phyloP scores from a whole-genome alignment of 2,888 invertebrate genomes.

The Polydrusus tereticollis region DNA sequence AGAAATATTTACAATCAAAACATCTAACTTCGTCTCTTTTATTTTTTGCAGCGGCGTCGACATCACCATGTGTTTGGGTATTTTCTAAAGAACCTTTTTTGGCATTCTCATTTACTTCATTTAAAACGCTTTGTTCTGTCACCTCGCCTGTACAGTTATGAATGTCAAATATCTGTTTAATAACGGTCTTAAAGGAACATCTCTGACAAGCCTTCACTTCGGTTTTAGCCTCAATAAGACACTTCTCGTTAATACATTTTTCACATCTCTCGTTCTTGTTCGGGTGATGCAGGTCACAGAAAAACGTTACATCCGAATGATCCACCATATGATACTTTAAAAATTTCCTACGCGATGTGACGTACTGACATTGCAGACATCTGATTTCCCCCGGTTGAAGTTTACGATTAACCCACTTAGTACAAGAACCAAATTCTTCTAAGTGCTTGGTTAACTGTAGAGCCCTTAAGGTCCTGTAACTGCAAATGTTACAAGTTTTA shows the following conservation, averaged over 20 bases:
- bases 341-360: neutral
- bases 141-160: constrained; percentile 1
- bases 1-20: neutral
- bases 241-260: neutral
- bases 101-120: no score
- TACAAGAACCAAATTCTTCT: neutral
- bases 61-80: no score
- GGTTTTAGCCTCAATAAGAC: neutral
- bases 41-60: neutral
- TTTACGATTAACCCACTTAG: neutral
- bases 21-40: neutral
- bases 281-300: neutral
- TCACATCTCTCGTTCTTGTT: neutral
- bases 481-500: neutral
- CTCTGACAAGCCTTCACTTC: neutral
- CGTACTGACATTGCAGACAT: neutral
- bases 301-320: neutral
- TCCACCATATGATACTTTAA: constrained; percentile 10
- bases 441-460: neutral
- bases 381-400: neutral
- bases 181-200: neutral
- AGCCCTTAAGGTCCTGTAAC: neutral
- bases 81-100: no score
- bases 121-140: no score
- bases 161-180: neutral